phyloP scores from a whole-genome alignment of 2,113 vertebrate genomes.

The Mystacornis crossleyi region DNA sequence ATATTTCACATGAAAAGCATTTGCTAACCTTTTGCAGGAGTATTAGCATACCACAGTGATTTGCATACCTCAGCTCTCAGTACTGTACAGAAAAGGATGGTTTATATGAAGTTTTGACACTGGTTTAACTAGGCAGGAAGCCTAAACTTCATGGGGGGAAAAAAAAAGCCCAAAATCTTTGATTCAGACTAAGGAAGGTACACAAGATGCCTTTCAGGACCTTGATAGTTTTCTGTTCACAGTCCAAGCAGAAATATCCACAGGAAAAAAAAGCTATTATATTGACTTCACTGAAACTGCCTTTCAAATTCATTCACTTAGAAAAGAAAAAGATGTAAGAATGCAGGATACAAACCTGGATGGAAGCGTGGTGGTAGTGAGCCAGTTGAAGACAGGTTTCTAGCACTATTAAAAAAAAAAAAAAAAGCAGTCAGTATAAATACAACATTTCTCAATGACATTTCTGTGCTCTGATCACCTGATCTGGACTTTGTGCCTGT shows the following conservation, averaged over 20 bases:
- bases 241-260: background rate
- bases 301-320: background rate
- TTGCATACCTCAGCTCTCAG: background rate
- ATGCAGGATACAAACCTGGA: slow-evolving; percentile 2
- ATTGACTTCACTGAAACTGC: background rate
- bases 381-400: slow-evolving; percentile 9
- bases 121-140: background rate
- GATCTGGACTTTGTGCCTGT: background rate
- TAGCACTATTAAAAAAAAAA: background rate
- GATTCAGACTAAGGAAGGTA: background rate
- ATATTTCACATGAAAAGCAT: background rate
- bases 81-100: background rate
- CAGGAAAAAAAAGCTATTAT: background rate
- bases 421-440: background rate
- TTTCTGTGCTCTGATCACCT: background rate
- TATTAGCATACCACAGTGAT: background rate
- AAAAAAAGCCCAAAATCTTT: background rate
- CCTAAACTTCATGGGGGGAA: background rate
- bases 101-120: background rate
- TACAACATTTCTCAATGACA: background rate
- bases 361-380: slow-evolving; percentile 39
- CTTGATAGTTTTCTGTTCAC: background rate
- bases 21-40: background rate
- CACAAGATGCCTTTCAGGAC: background rate
- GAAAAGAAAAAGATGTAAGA: background rate